Base-by-base conservation (phyloP, 1,140 invertebrate species). In the Leguminivora glycinivorella region DNA sequence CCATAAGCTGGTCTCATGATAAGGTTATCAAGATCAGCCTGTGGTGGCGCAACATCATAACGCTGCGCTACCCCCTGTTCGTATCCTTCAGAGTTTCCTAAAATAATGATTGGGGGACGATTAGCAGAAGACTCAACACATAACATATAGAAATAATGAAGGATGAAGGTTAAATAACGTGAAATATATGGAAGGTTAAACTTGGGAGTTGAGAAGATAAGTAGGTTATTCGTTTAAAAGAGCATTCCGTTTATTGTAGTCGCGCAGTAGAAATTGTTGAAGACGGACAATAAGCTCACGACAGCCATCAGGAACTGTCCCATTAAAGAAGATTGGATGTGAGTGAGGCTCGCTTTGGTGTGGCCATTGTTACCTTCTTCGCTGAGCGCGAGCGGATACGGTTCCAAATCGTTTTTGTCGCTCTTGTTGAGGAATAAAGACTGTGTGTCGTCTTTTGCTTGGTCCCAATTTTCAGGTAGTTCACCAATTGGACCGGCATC, bases 391-490 rank as follows among this genome's bases (percentile, higher is more conserved):
- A 92, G 85, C 38, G 92, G 91, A 75, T 92, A 92, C n/a, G 92
- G 92, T 76, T 92, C 92, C 70, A 92, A 75, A 74, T 92, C 92
- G 80, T 92, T 92, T 83, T 92, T 92, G 79, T 92, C 90, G 72
- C 88, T 92, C 76, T 92, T 92, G 77, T 92, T 92, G 73, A 92
- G 79, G 78, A 92, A 92, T 70, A 92, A 74, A 3, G 92, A 92
- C 72, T 92, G 91, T 10, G 89, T 88, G 74, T 92, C 88, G 71
- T 92, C 91, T 83, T 92, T 92, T 22, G 91, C 87, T 75, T 92
- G 89, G 79, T 92, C 91, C 91, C 91, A 92, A 80, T 90, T 92
- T 75, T 92, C 92, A 29, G 92, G 91, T 58, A 92, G 77, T 75
- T 92, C 92, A 68, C 83, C 87, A 67, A 88, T 88, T 69, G 84